These are phyloP conservation scores for Aelia acuminata DNA, from an alignment of 2,888 invertebrate genomes.

Conservation along the genomic window DNA sequence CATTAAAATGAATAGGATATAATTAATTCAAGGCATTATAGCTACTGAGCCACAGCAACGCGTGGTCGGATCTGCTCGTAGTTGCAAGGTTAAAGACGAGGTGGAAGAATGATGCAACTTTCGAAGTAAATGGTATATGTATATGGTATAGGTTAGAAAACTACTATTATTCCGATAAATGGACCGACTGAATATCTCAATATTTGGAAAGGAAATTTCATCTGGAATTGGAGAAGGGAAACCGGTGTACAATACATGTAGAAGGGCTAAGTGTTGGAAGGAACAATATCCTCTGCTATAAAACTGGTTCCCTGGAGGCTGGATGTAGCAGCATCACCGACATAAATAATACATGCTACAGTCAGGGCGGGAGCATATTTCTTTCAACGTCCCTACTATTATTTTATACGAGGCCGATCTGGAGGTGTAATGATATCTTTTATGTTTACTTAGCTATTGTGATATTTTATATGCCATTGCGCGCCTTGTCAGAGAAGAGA, in stretches of 20 bases:
- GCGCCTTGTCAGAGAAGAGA: not conserved
- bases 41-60: too few species aligned
- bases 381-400: conserved; percentile 6
- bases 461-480: not conserved
- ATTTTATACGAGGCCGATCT: conserved; percentile 21
- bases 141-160: too few species aligned
- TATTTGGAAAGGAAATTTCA: not conserved
- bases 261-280: not conserved
- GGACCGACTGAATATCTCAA: not conserved
- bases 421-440: conserved; percentile 15
- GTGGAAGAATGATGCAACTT: too few species aligned
- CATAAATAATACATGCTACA: conserved; percentile 34
- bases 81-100: too few species aligned
- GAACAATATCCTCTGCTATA: conserved; percentile 7
- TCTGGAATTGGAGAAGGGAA: not conserved
- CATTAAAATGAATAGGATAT: too few species aligned
- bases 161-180: not conserved
- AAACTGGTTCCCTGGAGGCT: not conserved
- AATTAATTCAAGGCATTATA: too few species aligned
- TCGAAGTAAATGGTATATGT: too few species aligned
- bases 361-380: not conserved
- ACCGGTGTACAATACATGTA: not conserved
- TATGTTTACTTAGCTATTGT: conserved; percentile 16
- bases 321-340: not conserved
- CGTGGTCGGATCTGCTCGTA: too few species aligned